Conservation (phyloP, 2,888 invertebrate genomes). For the Drosophila fulvimacula region DNA sequence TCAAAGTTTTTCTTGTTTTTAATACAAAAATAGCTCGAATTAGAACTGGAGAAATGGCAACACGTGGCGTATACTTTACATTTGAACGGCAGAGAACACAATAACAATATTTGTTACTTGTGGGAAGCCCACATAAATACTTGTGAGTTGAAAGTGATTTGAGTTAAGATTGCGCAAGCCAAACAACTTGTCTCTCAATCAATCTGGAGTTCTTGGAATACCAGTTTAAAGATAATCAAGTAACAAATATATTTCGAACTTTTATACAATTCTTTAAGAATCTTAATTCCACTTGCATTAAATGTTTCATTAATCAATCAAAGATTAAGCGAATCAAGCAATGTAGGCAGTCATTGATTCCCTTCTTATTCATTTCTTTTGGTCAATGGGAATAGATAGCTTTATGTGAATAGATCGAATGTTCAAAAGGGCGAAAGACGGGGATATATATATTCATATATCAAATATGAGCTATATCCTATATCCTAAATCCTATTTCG, state of each 20-base stretch:
- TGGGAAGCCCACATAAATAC: neutral
- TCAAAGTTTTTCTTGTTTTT: neutral
- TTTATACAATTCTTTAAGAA: neutral
- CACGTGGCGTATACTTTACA: slow-evolving; percentile 4
- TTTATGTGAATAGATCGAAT: neutral
- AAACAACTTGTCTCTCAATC: neutral
- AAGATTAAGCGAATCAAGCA: neutral
- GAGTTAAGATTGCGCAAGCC: neutral
- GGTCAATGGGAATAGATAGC: neutral
- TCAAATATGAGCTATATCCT: too few species aligned
- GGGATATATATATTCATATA: too few species aligned
- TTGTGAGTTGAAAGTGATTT: neutral
- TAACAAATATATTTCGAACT: neutral
- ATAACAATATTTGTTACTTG: too few species aligned
- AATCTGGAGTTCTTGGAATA: neutral
- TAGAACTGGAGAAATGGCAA: neutral
- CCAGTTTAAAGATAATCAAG: neutral
- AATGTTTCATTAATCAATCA: neutral
- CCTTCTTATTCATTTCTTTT: neutral
- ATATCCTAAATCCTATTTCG: too few species aligned
- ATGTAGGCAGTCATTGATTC: neutral
- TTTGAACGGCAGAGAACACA: neutral
- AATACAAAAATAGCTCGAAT: neutral
- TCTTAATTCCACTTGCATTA: neutral
- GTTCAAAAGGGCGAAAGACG: too few species aligned